Evolutionary conservation across 53 echinoderm and acorn worm species (phyloP), one percentile per base, ranked within the genome.

Genomic region (Echinarachnius parma): DNA sequence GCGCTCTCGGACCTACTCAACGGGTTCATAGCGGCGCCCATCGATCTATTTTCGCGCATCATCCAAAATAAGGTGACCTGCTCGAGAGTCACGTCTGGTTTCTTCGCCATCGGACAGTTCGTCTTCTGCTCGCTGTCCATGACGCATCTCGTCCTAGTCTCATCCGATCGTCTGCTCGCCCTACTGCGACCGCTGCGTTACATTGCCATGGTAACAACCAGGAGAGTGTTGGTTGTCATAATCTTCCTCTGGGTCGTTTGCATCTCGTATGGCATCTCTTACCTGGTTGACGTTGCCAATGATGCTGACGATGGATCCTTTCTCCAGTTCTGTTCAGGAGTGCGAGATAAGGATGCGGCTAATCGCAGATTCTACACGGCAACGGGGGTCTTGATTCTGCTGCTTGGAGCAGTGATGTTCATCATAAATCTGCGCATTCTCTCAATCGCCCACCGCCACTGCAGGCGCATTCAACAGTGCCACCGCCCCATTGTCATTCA

Each of bases 311-410:
- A 66, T 46, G 14, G n/a, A n/a, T n/a, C 48, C 47, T 29, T 66
- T 10, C 46, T 48, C n/a, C 66, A 66, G 21, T 48, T 66, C 46
- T 66, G 66, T 48, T 46, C 66, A n/a, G 66, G 66, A 4, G 46
- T 47, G 27, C 46, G 66, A 18, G 46, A 66, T 25, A 30, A 19
- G 27, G 11, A 45, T n/a, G 2, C 47, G 10, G 27, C 66, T 20
- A 46, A 46, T 4, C 29, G 28, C 14, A 24, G 48, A 1, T 66
- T 66, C 30, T 46, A 29, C 32, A 15, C 48, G n/a, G 66, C 28
- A 18, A 66, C 46, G 9, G 66, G 46, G n/a, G 30, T 45, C 16
- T 47, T 48, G 28, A 66, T 66, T 16, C 18, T 66, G 46, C 2
- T 66, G 5, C 9, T 48, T 5, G 66, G 66, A 9, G 48, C 4